Percentiles rank a stretch among this genome's conserved stretches.
phyloP scores from a whole-genome alignment of 2,113 vertebrate genomes.

The Pardalotus punctatus region DNA sequence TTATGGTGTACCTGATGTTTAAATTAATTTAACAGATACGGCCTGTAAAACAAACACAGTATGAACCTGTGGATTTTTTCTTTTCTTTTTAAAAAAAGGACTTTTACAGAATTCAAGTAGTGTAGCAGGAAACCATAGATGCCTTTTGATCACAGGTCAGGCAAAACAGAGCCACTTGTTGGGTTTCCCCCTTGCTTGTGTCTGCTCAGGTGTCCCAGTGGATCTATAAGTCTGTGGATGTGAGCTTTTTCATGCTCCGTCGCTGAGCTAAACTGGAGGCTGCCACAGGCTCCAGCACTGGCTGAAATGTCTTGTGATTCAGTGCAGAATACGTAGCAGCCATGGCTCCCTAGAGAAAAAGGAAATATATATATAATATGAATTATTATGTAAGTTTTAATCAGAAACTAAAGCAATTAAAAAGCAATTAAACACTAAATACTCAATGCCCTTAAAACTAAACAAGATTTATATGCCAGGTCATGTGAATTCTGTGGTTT shows the following conservation, averaged over 20 bases:
- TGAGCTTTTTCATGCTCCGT: constrained; percentile 96
- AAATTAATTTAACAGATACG: constrained; percentile 65
- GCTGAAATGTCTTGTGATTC: constrained; percentile 93
- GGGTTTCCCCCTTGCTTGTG: constrained; percentile 59
- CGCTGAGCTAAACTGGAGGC: constrained; percentile 95
- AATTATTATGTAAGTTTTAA: not conserved
- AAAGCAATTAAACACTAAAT: not conserved
- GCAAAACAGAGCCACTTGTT: constrained; percentile 54
- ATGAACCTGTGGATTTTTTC: constrained; percentile 63
- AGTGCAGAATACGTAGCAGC: constrained; percentile 91
- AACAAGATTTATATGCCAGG: not conserved
- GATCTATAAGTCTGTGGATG: constrained; percentile 92
- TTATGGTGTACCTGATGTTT: constrained; percentile 62
- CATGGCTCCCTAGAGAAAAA: constrained; percentile 85
- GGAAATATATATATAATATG: not conserved
- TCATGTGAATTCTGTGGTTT: not conserved
- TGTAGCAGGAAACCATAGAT: constrained; percentile 70
- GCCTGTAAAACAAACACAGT: constrained; percentile 60
- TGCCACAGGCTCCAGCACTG: constrained; percentile 93
- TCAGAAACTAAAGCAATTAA: not conserved
- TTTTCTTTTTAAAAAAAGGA: constrained; percentile 58
- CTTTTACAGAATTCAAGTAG: constrained; percentile 80
- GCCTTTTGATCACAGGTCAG: constrained; percentile 69
- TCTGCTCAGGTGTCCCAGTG: constrained; percentile 57
- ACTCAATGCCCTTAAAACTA: not conserved